Evolutionary conservation across 2,113 vertebrate species (phyloP).

Genomic region (Mustelus asterias): DNA sequence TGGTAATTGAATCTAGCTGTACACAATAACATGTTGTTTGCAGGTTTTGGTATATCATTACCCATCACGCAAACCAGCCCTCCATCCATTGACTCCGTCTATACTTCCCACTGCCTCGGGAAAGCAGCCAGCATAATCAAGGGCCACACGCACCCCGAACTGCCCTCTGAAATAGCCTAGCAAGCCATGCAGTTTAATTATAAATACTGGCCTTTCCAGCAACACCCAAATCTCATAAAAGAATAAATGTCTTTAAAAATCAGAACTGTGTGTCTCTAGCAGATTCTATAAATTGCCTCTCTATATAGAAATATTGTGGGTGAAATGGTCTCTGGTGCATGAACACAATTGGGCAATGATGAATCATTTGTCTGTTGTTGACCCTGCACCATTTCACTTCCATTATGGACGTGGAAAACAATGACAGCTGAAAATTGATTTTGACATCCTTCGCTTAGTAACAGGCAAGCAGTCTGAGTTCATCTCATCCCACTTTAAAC

Average conservation of each 20-base stretch:
- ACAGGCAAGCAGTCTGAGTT: background rate
- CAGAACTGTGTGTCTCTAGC: background rate
- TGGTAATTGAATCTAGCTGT: background rate
- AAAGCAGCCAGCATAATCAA: no score
- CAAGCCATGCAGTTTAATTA: no score
- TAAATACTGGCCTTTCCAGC: no score
- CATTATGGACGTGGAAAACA: no score
- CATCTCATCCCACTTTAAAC: background rate
- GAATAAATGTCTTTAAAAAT: no score
- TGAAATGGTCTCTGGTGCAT: background rate
- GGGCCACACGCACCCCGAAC: no score
- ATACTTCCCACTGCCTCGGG: no score
- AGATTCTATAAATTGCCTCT: background rate
- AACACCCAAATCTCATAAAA: no score
- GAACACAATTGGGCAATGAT: background rate
- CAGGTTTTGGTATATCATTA: background rate
- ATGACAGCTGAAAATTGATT: background rate
- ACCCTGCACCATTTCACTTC: background rate
- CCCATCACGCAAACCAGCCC: no score
- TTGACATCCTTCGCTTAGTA: background rate
- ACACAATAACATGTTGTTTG: background rate
- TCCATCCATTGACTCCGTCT: no score
- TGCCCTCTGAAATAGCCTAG: no score
- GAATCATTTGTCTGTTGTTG: background rate
- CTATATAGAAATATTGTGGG: background rate